Base-by-base conservation (phyloP, 2,888 invertebrate genomes). In the Gymnoscelis rufifasciata region DNA sequence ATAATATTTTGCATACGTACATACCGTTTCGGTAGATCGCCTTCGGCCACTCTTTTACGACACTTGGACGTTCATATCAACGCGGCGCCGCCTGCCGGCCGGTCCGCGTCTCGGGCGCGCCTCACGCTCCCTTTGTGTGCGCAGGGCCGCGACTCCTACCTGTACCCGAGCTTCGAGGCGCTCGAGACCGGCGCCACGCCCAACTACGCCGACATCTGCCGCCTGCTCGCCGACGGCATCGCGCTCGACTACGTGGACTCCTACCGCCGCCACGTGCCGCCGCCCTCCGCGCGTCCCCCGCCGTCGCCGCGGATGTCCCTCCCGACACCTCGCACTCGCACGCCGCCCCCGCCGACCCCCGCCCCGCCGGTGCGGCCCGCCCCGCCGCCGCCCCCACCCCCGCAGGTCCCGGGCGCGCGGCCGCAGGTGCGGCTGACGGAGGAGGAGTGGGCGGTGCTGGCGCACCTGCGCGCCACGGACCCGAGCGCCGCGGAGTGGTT, bases 141-240 rank as follows among this genome's bases (percentile, higher is more conserved):
- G 71, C 83, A 81, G 83, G 64, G 69, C 61, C 59, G 66, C 66
- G 81, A 79, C 68, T 60, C 78, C 58, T 83, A 90, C 78, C 80
- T 90, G 68, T 84, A 71, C 68, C 90, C 90, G 65, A 73, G 76
- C 56, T 90, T 90, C 78, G 69, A 64, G 51, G 89, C 88, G 75
- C 75, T 90, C 52, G 90, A 90, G 80, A 51, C 40, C 60, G 90
- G 86, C 58, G 77, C 53, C 60, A 77, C 86, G 69, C 86, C 79
- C 71, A 79, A 71, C 74, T 78, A 64, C 72, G 75, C 66, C 52
- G 86, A 86, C 64, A 72, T 86, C 49, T 54, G 65, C 66, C 67
- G 63, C 60, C 78, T 77, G 72, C 74, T 81, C 65, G 77, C 77
- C 63, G 74, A 77, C 77, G 83, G 83, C 67, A 76, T 86, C 75